Evolutionary conservation across 2,113 vertebrate genomes (phyloP), one percentile per base, ranked within the genome.

Genomic region (Ovis canadensis): DNA sequence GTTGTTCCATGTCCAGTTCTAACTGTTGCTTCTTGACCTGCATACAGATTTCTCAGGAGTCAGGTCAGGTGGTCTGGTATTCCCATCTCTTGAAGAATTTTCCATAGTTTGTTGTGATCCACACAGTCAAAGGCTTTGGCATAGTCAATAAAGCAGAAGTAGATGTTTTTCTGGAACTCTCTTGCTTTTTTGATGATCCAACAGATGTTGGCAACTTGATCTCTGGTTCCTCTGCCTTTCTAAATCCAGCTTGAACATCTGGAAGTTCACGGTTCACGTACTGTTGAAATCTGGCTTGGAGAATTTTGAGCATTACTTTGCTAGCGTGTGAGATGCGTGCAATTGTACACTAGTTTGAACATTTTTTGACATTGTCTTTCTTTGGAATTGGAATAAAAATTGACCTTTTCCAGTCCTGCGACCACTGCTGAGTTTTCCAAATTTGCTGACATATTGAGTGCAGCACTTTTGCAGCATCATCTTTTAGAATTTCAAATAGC

Each of bases 271-370:
- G 0, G 64, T 71, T 71, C 64, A 71, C 0, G 5, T 36, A 36
- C n/a, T 71, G 9, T 71, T 71, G 64, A 71, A 23, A 36, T 71
- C 64, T 71, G 64, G 9, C n/a, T 36, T 71, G 64, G 9, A 71
- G n/a, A 71, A 71, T 71, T 71, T 71, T 71, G 64, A 71, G n/a
- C 64, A 71, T 71, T 36, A 71, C 64, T 71, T 71, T 71, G n/a
- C 64, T 71, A 71, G 9, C 1, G 1, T 71, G 17, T 36, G 64
- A 71, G n/a, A 36, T 36, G n/a, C 0, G 0, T 71, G 17, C n/a
- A 71, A 71, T 71, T 71, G 64, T 71, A 10, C 17, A 71, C 17
- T 12, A 71, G 64, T 21, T 11, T 71, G 64, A 71, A 71, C 19
- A 71, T 23, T 71, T 36, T 64, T 71, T 36, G 19, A 36, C 19